Evolutionary conservation across 1,140 invertebrate genomes (phyloP).

Genomic region (Rhagoletis pomonella): DNA sequence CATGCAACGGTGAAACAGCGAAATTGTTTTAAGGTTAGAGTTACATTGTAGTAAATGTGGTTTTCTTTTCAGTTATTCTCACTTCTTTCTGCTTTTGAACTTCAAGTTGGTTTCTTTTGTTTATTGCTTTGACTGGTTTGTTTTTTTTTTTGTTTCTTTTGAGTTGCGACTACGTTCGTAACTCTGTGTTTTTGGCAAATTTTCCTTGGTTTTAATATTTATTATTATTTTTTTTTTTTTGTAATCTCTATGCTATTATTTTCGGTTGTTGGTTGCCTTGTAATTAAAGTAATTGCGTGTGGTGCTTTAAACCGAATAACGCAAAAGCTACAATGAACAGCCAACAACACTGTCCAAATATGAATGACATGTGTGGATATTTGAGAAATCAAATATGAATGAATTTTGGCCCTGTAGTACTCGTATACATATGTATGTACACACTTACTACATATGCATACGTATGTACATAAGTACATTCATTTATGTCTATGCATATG

Average conservation of each 20-base stretch:
- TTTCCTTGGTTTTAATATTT: background rate
- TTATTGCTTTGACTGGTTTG: too few relatives aligned
- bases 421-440: background rate
- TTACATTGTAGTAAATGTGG: background rate
- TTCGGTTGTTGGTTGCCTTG: conserved; percentile 18
- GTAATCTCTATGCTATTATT: background rate
- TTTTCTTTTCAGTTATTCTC: background rate
- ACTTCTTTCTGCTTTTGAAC: background rate
- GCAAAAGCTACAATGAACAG: background rate
- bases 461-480: background rate
- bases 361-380: conserved; percentile 1
- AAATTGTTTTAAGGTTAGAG: conserved; percentile 15
- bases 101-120: too few relatives aligned
- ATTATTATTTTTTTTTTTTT: background rate
- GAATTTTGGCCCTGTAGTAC: background rate
- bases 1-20: background rate
- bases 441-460: background rate
- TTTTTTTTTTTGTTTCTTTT: background rate
- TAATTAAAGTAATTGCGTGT: conserved; percentile 44
- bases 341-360: background rate
- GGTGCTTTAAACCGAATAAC: background rate
- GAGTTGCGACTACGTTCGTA: too few relatives aligned
- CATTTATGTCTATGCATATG: background rate
- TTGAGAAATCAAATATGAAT: background rate
- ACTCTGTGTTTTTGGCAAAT: background rate